Base-by-base conservation (phyloP, 2,888 invertebrate species). In the Tetheella fluctuosa region DNA sequence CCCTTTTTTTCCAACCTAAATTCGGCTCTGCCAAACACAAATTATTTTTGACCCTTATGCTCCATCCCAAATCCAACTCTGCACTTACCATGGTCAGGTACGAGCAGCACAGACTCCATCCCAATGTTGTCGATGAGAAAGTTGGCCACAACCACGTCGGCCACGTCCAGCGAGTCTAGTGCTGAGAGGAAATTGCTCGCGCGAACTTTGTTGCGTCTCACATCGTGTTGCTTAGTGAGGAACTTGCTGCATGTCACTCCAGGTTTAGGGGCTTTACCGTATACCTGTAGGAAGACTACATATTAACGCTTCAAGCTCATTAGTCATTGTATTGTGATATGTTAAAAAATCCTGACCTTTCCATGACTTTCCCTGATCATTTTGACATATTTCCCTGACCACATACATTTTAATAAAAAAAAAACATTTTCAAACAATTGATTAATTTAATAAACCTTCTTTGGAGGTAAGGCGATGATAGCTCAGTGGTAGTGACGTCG, bases 91-190 rank as follows among this genome's bases (percentile, higher is more conserved):
- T 94, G 94, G 4, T 94, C 94, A 2, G 96, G 95, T 64, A 98
- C 96, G 23, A 99, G 92, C 61, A 98, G 89, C 34, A 97, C 94
- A 56, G 93, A 94, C 89, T 99, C 98, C 58, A 97, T 91, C 54
- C 88, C 85, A 12, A 94, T 74, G 78, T 95, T 96, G 91, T 99
- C 98, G 60, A 99, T 96, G 34, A 99, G 94, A 80, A 95, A 96
- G 93, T 99, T 99, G 71, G 95, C 95, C 1, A 98, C 95, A 15
- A 97, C 95, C 0, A 96, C 94, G 90, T 98, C 96, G 4, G 94
- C 86, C 60, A 97, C 95, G 64, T 95, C 94, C 60, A 99, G 93
- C 63, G 96, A 94, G 76, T 97, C 95, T 58, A 97, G 94, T 15
- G 98, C 89, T 61, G 93, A 94, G 0, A 74, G 61, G 77, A 93